Evolutionary conservation across 2,888 invertebrate genomes (phyloP).

Genomic region (Mythimna loreyi): DNA sequence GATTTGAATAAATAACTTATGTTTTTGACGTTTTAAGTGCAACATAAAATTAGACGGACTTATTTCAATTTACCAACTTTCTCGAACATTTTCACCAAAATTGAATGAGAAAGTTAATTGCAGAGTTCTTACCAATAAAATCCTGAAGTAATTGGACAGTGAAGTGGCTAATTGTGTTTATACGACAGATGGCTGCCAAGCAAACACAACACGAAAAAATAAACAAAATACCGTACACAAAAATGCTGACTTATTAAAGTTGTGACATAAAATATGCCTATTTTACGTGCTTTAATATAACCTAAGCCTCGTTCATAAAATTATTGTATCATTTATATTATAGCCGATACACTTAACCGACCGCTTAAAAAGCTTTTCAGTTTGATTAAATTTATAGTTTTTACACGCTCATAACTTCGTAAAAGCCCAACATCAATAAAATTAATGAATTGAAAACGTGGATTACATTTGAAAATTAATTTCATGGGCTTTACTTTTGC

Average conservation of each 20-base stretch:
- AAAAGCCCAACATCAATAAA: conserved; percentile 56
- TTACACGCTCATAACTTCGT: conserved; percentile 46
- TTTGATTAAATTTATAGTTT: conserved; percentile 60
- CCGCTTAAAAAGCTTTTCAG: conserved; percentile 44
- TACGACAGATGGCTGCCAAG: not conserved
- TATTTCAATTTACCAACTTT: too few relatives aligned
- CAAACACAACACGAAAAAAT: not conserved
- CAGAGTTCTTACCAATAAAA: not conserved
- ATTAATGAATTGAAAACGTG: conserved; percentile 60
- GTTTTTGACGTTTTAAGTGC: too few relatives aligned
- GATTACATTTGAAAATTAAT: conserved; percentile 60
- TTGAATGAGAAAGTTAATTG: too few relatives aligned
- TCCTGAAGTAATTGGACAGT: not conserved
- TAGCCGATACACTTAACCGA: conserved; percentile 35
- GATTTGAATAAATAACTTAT: too few relatives aligned
- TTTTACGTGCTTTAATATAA: conserved; percentile 18
- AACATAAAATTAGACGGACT: too few relatives aligned
- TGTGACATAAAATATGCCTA: conserved; percentile 9
- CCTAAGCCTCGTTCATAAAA: conserved; percentile 19
- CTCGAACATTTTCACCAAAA: too few relatives aligned
- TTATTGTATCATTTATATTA: conserved; percentile 28
- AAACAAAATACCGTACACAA: not conserved
- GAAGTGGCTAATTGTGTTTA: not conserved
- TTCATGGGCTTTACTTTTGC: conserved; percentile 32
- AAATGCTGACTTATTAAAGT: conserved; percentile 13